Conservation (phyloP, 35 echinoderm and acorn worm genomes). For the Holothuria glaberrima region DNA sequence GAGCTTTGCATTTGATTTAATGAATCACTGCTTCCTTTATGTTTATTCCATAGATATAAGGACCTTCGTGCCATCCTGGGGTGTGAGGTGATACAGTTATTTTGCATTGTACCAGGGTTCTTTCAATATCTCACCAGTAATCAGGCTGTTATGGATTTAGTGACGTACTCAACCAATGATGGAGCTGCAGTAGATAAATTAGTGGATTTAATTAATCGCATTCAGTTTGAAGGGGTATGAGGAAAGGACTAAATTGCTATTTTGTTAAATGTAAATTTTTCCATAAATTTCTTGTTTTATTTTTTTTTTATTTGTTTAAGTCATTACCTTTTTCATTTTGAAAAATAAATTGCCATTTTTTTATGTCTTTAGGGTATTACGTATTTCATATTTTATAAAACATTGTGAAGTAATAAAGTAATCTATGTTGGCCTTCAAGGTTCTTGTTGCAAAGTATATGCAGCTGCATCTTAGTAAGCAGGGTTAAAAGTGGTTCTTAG, state of each 20-base stretch:
- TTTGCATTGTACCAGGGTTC: conserved; percentile 93
- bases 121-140: conserved; percentile 79
- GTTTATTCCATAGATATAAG: conserved; percentile 48
- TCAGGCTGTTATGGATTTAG: conserved; percentile 53
- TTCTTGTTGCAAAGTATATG: no score
- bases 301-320: no score
- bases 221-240: conserved; percentile 72
- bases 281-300: no score
- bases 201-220: conserved; percentile 56
- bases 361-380: no score
- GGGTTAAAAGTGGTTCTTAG: no score
- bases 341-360: no score
- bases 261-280: no score
- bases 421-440: no score
- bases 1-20: neutral
- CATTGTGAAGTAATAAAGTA: no score
- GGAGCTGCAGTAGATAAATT: conserved; percentile 69
- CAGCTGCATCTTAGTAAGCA: no score
- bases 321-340: no score
- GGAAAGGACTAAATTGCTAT: neutral
- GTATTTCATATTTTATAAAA: no score
- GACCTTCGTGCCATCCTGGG: conserved; percentile 75
- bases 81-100: conserved; percentile 84
- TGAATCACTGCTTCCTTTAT: neutral
- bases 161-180: conserved; percentile 70